A percentile compares a stretch with the other conserved stretches of the same genome.
Evolutionary conservation across 2,888 invertebrate genomes (phyloP).

Genomic region (Notocelia uddmanniana): DNA sequence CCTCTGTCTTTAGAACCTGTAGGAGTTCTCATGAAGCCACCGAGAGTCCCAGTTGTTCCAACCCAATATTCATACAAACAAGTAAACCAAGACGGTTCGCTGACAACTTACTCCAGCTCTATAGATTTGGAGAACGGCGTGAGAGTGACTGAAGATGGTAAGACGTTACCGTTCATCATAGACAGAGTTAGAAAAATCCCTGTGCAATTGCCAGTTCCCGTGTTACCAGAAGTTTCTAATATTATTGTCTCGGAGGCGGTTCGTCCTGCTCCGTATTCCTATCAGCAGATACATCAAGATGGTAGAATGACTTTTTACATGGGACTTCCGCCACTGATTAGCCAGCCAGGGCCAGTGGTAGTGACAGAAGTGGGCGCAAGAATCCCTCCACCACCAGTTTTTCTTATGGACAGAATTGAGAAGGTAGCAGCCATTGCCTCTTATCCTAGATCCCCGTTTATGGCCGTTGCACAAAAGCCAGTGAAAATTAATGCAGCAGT

Average conservation of each 20-base stretch:
- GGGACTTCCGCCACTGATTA: neutral
- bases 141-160: slow-evolving; percentile 19
- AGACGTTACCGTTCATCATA: slow-evolving; percentile 35
- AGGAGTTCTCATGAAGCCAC: slow-evolving; percentile 14
- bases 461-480: slow-evolving; percentile 8
- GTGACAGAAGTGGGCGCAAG: slow-evolving; percentile 15
- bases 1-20: slow-evolving; percentile 11
- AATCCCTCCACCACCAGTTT: slow-evolving; percentile 16
- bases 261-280: slow-evolving; percentile 28
- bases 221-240: slow-evolving; percentile 35
- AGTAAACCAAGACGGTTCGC: slow-evolving; percentile 44
- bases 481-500: slow-evolving; percentile 6
- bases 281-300: slow-evolving; percentile 31
- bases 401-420: slow-evolving; percentile 17
- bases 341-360: slow-evolving; percentile 16
- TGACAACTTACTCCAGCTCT: slow-evolving; percentile 34
- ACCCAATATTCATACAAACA: slow-evolving; percentile 46
- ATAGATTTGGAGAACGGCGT: slow-evolving; percentile 19
- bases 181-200: slow-evolving; percentile 39
- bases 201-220: slow-evolving; percentile 32
- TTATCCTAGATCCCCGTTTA: slow-evolving; percentile 1
- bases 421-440: slow-evolving; percentile 27
- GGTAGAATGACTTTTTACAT: slow-evolving; percentile 27
- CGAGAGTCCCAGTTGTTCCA: slow-evolving; percentile 27
- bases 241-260: slow-evolving; percentile 15